Evolutionary conservation across 1,140 invertebrate genomes (phyloP), one percentile per base, ranked within the genome.

Genomic region (Globodera rostochiensis): DNA sequence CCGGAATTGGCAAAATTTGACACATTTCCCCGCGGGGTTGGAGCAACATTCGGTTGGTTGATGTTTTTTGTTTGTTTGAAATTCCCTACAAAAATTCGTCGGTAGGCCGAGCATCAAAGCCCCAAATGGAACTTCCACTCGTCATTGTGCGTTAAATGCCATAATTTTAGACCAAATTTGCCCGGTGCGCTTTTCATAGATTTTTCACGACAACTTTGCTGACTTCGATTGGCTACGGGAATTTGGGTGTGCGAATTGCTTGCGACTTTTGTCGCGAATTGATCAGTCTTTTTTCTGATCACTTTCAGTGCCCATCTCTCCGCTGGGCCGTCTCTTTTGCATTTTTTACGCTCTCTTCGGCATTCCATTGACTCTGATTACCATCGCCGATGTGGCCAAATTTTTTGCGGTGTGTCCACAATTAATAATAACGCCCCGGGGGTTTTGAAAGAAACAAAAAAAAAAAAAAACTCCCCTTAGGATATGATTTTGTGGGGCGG

Each of bases 71-170:
- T 7, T 50, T 50, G 49, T 7, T 50, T 50, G 49, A 50, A 64
- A 53, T 53, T 53, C 4, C 11, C 0, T 53, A 53, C 11, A 53
- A 53, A 53, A 36, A 4, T 13, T 53, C 25, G 25, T 53, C 4
- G 7, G 50, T 53, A 53, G 50, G 50, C 11, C 0, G 13, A 77
- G 15, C 46, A 19, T 21, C 73, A 60, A 6, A 69, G 57, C 60
- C 49, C 83, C n/a, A 85, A 87, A 79, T 86, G 85, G 85, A 86
- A 79, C 49, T 86, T 87, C 80, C 85, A 86, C 25, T 85, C 85
- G 0, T 85, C 85, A 45, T 75, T 87, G 45, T 71, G 25, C 11
- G 25, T 71, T n/a, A 71, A 13, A 11, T 36, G 21, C 57, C 1
- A 36, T 36, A 66, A 66, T 21, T 66, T 21, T 1, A 66, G 21